Conservation (phyloP, 2,113 vertebrate species). For the Neogobius melanostomus region DNA sequence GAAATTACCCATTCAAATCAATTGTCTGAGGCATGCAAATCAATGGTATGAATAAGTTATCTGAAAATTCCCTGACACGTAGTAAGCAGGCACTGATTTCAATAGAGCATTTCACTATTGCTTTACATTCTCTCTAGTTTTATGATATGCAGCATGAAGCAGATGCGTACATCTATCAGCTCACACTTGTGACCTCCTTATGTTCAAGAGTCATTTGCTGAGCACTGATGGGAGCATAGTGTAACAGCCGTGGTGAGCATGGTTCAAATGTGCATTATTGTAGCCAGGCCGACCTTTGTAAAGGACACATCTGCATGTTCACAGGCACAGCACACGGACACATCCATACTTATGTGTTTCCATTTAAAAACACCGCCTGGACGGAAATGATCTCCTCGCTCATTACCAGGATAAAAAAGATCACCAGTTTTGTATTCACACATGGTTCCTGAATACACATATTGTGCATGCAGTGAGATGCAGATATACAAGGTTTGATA, state of each 20-base stretch:
- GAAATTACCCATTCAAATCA: too few species aligned
- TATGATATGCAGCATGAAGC: too few species aligned
- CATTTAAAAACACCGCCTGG: background rate
- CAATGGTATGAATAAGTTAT: too few species aligned
- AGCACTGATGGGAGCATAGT: background rate
- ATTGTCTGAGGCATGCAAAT: too few species aligned
- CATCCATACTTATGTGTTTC: constrained; percentile 9
- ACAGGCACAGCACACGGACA: constrained; percentile 10
- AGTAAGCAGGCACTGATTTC: too few species aligned
- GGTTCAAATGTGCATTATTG: constrained; percentile 33
- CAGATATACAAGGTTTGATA: background rate
- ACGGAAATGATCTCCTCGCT: background rate
- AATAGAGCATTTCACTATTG: too few species aligned
- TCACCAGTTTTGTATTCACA: background rate
- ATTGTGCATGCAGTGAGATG: background rate
- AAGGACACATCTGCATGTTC: constrained; percentile 32
- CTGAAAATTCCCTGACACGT: too few species aligned
- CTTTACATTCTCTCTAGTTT: too few species aligned
- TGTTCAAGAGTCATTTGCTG: constrained; percentile 26
- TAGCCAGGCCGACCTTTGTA: constrained; percentile 39
- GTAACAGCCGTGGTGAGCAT: background rate
- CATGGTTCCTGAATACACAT: background rate
- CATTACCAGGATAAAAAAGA: background rate
- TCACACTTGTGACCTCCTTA: constrained; percentile 28
- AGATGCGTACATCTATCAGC: background rate